phyloP scores from a whole-genome alignment of 2,888 invertebrate species.

The Caenorhabditis uteleia region DNA sequence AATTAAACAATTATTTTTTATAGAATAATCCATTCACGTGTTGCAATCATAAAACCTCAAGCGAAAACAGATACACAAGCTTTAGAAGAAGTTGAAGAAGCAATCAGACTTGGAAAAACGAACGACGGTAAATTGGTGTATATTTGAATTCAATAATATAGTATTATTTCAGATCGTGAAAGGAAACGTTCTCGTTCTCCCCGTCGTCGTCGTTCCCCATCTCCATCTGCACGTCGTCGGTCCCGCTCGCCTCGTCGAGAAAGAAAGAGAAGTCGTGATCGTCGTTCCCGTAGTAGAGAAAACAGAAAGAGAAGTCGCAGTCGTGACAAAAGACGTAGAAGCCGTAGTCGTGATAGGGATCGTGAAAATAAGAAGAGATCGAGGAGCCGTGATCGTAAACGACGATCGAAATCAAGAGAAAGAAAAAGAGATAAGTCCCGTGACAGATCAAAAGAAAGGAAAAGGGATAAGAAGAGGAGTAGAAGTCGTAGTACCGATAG shows the following conservation, averaged over 20 bases:
- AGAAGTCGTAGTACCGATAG: constrained; percentile 22
- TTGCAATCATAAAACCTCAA: constrained; percentile 85
- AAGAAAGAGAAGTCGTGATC: constrained; percentile 30
- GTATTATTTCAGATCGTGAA: constrained; percentile 6
- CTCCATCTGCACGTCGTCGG: constrained; percentile 36
- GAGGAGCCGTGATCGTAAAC: constrained; percentile 31
- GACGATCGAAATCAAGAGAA: constrained; percentile 29
- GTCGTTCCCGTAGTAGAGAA: no score
- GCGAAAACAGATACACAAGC: constrained; percentile 94
- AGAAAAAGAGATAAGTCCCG: constrained; percentile 21
- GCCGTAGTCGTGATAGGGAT: constrained; percentile 18
- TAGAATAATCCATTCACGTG: constrained; percentile 85
- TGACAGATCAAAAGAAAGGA: constrained; percentile 9
- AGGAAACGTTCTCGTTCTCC: constrained; percentile 43
- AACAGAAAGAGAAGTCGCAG: constrained; percentile 26
- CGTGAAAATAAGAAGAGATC: constrained; percentile 23
- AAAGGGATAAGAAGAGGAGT: constrained; percentile 28
- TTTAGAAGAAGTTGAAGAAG: constrained; percentile 92
- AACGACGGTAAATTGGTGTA: constrained; percentile 15
- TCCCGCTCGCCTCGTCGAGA: constrained; percentile 31
- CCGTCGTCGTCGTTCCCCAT: constrained; percentile 46
- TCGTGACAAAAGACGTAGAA: constrained; percentile 19
- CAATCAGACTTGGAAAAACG: constrained; percentile 80
- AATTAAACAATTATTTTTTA: constrained; percentile 21
- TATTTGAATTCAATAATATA: not conserved